Percentiles rank a stretch among this genome's conserved stretches.
phyloP scores from a whole-genome alignment of 2,888 invertebrate species.

The Drosophila anomelani region DNA sequence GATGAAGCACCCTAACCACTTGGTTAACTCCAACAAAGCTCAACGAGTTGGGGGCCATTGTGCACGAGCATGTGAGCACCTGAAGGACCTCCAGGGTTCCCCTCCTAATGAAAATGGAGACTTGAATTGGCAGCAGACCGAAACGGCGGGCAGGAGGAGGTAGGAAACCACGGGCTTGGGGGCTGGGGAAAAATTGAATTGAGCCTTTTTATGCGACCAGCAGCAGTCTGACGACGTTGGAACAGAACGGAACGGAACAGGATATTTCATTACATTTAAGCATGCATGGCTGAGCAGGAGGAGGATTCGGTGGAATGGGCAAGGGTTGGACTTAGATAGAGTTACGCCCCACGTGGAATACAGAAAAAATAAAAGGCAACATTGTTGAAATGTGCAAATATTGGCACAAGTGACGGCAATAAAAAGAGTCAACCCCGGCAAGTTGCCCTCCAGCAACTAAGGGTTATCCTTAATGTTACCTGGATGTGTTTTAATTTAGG shows the following conservation, averaged over 20 bases:
- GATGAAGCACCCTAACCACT: conserved; percentile 37
- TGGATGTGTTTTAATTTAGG: background rate
- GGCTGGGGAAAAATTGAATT: conserved; percentile 69
- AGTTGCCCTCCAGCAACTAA: conserved; percentile 19
- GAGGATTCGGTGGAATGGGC: conserved; percentile 23
- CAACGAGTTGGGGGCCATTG: conserved; percentile 45
- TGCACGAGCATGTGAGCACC: conserved; percentile 42
- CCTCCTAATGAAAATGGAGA: conserved; percentile 55
- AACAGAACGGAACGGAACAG: conserved; percentile 52
- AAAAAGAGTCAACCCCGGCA: conserved; percentile 64
- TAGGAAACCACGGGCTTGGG: conserved; percentile 15
- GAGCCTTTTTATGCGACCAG: conserved; percentile 72
- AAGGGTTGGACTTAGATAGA: conserved; percentile 24
- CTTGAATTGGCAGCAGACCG: conserved; percentile 73
- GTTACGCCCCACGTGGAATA: conserved; percentile 44
- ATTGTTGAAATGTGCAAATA: conserved; percentile 79
- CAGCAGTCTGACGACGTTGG: conserved; percentile 47
- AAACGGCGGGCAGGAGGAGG: conserved; percentile 31
- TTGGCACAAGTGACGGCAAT: conserved; percentile 77
- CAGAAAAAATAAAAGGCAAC: conserved; percentile 56
- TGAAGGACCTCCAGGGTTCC: conserved; percentile 46
- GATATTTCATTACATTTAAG: conserved; percentile 79
- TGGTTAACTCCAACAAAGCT: conserved; percentile 47
- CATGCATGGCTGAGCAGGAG: conserved; percentile 67
- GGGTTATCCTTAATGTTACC: conserved; percentile 18